Conservation (phyloP, 2,113 vertebrate species). For the Myotis brandtii region DNA sequence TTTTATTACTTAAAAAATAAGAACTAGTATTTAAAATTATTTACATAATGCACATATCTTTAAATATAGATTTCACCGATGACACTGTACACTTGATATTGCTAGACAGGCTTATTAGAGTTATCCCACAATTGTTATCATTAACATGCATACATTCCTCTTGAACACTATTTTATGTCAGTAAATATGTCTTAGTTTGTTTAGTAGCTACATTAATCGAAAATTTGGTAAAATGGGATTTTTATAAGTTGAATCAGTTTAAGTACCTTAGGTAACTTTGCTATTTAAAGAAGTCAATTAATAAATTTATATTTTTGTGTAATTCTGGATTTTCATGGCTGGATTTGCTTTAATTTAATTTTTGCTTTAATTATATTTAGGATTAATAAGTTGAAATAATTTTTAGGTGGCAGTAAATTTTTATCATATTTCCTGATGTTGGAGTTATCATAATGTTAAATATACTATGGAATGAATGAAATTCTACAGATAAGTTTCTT, state of each 20-base stretch:
- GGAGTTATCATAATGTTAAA: background rate
- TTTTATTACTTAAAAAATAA: conserved; percentile 51
- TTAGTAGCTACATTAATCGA: background rate
- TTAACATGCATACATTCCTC: background rate
- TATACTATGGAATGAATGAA: background rate
- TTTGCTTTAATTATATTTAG: background rate
- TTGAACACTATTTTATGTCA: background rate
- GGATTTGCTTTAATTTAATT: conserved; percentile 38
- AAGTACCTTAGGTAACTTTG: conserved; percentile 20
- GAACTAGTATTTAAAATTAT: conserved; percentile 34
- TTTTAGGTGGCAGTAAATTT: conserved; percentile 22
- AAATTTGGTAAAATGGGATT: background rate
- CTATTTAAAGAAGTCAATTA: background rate
- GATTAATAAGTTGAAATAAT: conserved; percentile 37
- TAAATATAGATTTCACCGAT: background rate
- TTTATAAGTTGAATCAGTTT: background rate
- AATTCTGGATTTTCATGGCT: conserved; percentile 35
- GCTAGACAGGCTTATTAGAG: background rate
- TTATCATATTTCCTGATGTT: conserved; percentile 34
- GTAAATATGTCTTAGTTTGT: background rate
- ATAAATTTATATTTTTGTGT: background rate
- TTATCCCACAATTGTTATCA: background rate
- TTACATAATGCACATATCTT: background rate
- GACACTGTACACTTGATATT: background rate
- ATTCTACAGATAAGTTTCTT: conserved; percentile 31